Evolutionary conservation across 2,888 invertebrate genomes (phyloP), one percentile per base, ranked within the genome.

Genomic region (Pammene aurita): DNA sequence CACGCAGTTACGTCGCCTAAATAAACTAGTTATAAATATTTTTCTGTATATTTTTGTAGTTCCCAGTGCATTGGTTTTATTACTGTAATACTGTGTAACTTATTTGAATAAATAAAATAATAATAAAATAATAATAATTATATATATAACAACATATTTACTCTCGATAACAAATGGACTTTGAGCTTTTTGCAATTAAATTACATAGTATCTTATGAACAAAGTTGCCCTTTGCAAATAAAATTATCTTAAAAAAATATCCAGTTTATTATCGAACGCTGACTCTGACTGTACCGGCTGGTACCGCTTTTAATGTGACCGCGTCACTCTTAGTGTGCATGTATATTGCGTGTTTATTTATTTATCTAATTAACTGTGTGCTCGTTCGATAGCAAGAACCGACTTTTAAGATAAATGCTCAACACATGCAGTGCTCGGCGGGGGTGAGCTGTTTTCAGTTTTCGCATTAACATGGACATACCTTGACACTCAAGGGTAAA

Each of bases 241-340:
- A 0, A 42, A 41, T 41, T 62, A 52, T 41, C 38, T n/a, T 9
- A 13, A 16, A 26, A 62, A 1, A 34, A 16, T 26, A 7, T 14
- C 44, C 9, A 26, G 35, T 60, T 67, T 16, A 55, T 64, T 54
- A 57, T 44, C 67, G 50, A 52, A 60, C 38, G 54, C 46, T 69
- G n/a, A 26, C 18, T 16, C 7, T 11, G 38, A 34, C 10, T 64
- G 52, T 63, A 50, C 48, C 48, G 42, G 63, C 26, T 5, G 35
- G 44, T 58, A 57, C 58, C 41, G 58, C 64, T 60, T 68, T 52
- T 65, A 65, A 35, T 50, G 61, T n/a, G 50, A 64, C n/a, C 42
- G 44, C 18, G 55, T 18, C 13, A 44, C 26, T 9, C 50, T 9
- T 42, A 10, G 5, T 38, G 18, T 16, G 5, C 44, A 52, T 44